Evolutionary conservation across 2,888 invertebrate species (phyloP).

Genomic region (Pimpla rufipes): DNA sequence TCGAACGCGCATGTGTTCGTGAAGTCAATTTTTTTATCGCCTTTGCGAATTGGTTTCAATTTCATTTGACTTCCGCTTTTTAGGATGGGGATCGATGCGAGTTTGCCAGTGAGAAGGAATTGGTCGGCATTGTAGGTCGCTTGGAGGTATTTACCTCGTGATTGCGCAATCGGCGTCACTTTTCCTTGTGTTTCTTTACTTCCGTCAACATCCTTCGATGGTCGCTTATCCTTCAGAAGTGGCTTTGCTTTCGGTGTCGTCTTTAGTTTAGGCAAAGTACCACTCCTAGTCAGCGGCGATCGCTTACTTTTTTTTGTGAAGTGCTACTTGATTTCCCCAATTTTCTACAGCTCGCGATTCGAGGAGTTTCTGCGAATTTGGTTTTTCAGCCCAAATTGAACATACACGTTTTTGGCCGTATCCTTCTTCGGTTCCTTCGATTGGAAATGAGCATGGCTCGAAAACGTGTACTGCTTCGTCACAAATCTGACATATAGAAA

Average conservation of each 20-base stretch:
- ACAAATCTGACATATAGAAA: slow-evolving; percentile 6
- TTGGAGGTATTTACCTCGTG: background rate
- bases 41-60: background rate
- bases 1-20: background rate
- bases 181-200: too few relatives aligned
- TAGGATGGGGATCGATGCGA: background rate
- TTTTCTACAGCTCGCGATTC: slow-evolving; percentile 32
- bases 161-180: background rate
- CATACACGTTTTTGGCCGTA: slow-evolving; percentile 35
- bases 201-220: too few relatives aligned
- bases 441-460: slow-evolving; percentile 7
- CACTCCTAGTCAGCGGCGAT: too few relatives aligned
- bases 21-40: background rate
- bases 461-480: slow-evolving; percentile 9
- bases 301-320: background rate
- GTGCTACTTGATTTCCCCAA: slow-evolving; percentile 9
- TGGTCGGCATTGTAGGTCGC: background rate
- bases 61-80: background rate
- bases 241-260: too few relatives aligned
- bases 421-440: slow-evolving; percentile 9
- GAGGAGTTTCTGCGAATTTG: background rate
- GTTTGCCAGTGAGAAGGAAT: background rate
- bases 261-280: too few relatives aligned
- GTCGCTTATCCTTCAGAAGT: too few relatives aligned
- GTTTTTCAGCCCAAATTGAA: background rate